These are phyloP conservation scores for Saccostrea echinata DNA, from an alignment of 1,140 invertebrate genomes.

Conservation along the genomic window DNA sequence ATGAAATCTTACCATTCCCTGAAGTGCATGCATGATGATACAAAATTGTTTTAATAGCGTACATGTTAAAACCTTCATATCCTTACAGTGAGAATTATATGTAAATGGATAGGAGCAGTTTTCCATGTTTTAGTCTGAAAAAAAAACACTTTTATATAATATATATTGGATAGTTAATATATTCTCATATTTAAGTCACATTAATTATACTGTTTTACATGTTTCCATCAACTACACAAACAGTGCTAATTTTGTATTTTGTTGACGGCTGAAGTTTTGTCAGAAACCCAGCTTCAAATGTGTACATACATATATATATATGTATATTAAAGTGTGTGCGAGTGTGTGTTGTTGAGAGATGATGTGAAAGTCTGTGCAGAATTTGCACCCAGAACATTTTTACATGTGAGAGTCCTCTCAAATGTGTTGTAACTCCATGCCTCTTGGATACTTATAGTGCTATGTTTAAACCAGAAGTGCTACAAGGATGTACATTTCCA, in stretches of 20 bases:
- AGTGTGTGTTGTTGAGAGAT: background rate
- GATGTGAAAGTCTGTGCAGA: background rate
- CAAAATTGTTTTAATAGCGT: background rate
- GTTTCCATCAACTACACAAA: conserved; percentile 13
- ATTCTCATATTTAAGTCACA: conserved; percentile 32
- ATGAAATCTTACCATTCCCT: conserved; percentile 7
- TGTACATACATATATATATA: background rate
- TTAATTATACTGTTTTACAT: conserved; percentile 22
- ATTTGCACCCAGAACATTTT: background rate
- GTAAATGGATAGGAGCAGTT: background rate
- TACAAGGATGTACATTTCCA: background rate
- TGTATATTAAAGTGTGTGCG: background rate
- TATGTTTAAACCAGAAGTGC: conserved; percentile 9
- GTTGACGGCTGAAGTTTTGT: background rate
- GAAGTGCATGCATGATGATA: conserved; percentile 2
- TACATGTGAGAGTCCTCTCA: background rate
- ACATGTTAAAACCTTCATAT: background rate
- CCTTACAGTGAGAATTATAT: background rate
- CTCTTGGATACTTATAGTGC: background rate
- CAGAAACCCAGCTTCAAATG: background rate
- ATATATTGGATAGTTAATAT: conserved; percentile 22
- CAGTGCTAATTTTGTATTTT: background rate
- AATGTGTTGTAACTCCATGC: background rate
- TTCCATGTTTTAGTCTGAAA: background rate
- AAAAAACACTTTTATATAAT: conserved; percentile 20